Evolutionary conservation across 35 echinoderm and acorn worm species (phyloP).

Genomic region (Heliocidaris tuberculata): DNA sequence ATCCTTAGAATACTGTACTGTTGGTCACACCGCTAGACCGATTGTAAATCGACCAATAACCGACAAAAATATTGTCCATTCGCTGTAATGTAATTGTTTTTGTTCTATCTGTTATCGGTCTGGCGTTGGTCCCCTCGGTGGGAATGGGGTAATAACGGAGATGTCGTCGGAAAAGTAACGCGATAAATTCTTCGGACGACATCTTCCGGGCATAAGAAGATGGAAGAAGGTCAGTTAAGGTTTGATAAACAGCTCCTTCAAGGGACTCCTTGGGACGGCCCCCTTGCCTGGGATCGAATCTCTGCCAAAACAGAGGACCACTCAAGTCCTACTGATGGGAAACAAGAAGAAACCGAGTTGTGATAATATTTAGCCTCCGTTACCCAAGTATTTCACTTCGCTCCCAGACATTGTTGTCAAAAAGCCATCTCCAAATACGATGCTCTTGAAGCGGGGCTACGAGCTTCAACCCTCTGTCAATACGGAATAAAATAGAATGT

Average conservation of each 20-base stretch:
- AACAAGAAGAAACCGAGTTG: constrained; percentile 37
- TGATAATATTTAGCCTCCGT: constrained; percentile 38
- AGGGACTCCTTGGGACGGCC: background rate
- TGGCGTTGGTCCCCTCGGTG: background rate
- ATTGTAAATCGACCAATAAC: too few relatives aligned
- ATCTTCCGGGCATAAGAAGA: background rate
- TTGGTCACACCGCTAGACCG: too few relatives aligned
- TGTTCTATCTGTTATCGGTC: background rate
- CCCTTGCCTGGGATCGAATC: constrained; percentile 17
- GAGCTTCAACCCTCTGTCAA: constrained; percentile 21
- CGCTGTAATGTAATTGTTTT: too few relatives aligned
- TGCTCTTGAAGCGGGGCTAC: constrained; percentile 20
- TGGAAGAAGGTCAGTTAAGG: background rate
- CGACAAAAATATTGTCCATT: too few relatives aligned
- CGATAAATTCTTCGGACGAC: background rate
- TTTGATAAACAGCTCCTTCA: background rate
- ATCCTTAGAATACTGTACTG: too few relatives aligned
- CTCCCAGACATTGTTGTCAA: constrained; percentile 36
- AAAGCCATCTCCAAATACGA: constrained; percentile 14
- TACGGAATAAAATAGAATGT: constrained; percentile 32
- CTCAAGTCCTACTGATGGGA: background rate
- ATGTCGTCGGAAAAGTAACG: background rate
- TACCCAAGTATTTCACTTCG: constrained; percentile 11
- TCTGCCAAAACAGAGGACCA: constrained; percentile 22
- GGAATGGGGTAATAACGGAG: background rate